These are phyloP conservation scores for Drosophila cyrtoloma DNA, from an alignment of 2,888 invertebrate genomes.

Conservation along the genomic window DNA sequence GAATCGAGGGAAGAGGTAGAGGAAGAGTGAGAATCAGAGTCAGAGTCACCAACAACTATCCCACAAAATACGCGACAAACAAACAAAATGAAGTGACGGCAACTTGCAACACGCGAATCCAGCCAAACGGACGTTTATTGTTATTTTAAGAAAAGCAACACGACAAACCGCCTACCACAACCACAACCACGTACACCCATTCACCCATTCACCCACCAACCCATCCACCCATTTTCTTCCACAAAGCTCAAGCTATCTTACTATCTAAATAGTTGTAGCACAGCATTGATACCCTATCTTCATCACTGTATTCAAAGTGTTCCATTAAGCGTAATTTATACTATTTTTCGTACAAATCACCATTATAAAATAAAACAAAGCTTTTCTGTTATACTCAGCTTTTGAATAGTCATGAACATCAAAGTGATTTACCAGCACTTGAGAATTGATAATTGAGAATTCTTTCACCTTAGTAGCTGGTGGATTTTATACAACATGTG, in stretches of 20 bases:
- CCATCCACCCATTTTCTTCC: neutral
- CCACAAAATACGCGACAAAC: constrained; percentile 65
- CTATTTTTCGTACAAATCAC: neutral
- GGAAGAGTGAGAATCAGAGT: neutral
- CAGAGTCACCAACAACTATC: constrained; percentile 26
- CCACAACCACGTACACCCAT: neutral
- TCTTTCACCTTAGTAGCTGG: neutral
- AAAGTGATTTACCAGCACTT: neutral
- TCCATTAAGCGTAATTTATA: neutral
- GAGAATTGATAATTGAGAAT: neutral
- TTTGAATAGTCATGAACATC: neutral
- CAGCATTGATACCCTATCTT: constrained; percentile 17
- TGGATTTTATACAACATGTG: too few relatives aligned
- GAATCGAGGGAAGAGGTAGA: neutral
- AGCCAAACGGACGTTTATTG: constrained; percentile 76
- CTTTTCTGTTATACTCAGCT: neutral
- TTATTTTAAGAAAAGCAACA: constrained; percentile 77
- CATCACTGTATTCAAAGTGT: neutral
- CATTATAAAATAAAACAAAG: neutral
- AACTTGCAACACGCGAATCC: constrained; percentile 53
- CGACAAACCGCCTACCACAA: constrained; percentile 45
- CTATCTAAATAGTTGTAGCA: constrained; percentile 12
- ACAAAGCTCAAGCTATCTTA: constrained; percentile 24
- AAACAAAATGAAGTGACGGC: constrained; percentile 77
- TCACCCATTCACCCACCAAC: neutral